These are phyloP conservation scores for Paratrypauchen microcephalus DNA, from an alignment of 2,797 vertebrate genomes.

Conservation along the genomic window DNA sequence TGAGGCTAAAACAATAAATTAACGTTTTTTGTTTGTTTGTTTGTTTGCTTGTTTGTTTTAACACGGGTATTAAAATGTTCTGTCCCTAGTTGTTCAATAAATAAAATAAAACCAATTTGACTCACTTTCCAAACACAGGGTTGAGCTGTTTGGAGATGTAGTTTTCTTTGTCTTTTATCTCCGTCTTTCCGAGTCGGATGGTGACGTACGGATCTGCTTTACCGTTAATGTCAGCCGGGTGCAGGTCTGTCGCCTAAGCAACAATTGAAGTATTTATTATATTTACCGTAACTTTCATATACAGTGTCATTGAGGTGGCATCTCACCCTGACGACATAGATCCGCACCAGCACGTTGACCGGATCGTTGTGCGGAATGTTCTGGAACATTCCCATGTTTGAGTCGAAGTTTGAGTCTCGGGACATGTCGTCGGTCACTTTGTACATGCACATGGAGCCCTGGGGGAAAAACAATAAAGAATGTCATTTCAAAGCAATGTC, in stretches of 20 bases:
- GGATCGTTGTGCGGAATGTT: conserved; percentile 95
- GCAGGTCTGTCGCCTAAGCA: conserved; percentile 91
- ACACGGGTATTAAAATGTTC: too few species aligned
- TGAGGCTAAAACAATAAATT: too few species aligned
- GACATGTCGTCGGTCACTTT: conserved; percentile 91
- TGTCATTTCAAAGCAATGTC: neutral
- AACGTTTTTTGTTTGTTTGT: too few species aligned
- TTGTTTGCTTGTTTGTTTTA: too few species aligned
- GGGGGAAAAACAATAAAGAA: neutral
- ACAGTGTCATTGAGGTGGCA: neutral
- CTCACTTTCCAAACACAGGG: conserved; percentile 97
- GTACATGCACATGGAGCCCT: conserved; percentile 97
- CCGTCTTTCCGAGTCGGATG: conserved; percentile 93
- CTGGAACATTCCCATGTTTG: conserved; percentile 96
- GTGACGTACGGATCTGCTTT: conserved; percentile 95
- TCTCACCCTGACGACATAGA: conserved; percentile 91
- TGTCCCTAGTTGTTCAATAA: too few species aligned
- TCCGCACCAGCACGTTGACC: conserved; percentile 90
- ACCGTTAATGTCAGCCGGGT: conserved; percentile 96
- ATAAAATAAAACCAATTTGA: neutral
- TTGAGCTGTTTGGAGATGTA: conserved; percentile 99
- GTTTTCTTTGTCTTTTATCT: conserved; percentile 97
- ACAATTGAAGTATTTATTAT: neutral
- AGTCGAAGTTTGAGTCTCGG: conserved; percentile 89
- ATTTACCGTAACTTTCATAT: neutral